Conservation (phyloP, 2,113 vertebrate species). For the Capreolus pygargus region DNA sequence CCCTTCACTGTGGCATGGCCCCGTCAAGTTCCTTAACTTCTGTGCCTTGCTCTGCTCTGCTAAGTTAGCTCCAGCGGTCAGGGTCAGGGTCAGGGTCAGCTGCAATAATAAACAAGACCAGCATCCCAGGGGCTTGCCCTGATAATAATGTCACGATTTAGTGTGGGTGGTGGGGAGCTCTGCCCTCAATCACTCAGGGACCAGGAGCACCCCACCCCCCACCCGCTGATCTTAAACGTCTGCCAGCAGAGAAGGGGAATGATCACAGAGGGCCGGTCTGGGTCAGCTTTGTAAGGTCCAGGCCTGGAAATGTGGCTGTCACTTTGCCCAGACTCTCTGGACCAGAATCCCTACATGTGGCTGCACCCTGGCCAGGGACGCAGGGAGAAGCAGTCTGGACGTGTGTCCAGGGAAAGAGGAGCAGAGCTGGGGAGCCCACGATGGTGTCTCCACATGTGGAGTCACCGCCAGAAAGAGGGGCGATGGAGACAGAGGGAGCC, state of each 20-base stretch:
- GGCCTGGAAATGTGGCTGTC: not conserved
- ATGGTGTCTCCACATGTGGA: accelerated
- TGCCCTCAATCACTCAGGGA: not conserved
- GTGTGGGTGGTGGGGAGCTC: too few species aligned
- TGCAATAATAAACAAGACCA: accelerated
- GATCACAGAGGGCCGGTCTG: not conserved
- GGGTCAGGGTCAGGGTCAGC: not conserved
- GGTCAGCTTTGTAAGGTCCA: not conserved
- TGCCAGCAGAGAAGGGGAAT: not conserved
- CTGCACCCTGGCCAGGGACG: not conserved
- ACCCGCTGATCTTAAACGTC: not conserved
- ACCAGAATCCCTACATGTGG: not conserved
- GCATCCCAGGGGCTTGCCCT: not conserved
- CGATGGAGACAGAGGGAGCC: not conserved
- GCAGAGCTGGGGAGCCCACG: accelerated
- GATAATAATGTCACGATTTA: accelerated
- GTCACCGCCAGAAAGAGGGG: accelerated
- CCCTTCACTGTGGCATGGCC: not conserved
- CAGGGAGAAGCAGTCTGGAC: not conserved
- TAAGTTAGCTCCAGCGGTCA: not conserved
- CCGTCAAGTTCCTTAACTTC: not conserved
- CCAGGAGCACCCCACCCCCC: not conserved
- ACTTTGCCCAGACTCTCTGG: not conserved
- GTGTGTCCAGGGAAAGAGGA: not conserved
- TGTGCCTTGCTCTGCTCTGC: not conserved